Percentiles rank a stretch among this genome's conserved stretches.
Evolutionary conservation across 2,888 invertebrate species (phyloP).

Genomic region (Eucera pruinosa): DNA sequence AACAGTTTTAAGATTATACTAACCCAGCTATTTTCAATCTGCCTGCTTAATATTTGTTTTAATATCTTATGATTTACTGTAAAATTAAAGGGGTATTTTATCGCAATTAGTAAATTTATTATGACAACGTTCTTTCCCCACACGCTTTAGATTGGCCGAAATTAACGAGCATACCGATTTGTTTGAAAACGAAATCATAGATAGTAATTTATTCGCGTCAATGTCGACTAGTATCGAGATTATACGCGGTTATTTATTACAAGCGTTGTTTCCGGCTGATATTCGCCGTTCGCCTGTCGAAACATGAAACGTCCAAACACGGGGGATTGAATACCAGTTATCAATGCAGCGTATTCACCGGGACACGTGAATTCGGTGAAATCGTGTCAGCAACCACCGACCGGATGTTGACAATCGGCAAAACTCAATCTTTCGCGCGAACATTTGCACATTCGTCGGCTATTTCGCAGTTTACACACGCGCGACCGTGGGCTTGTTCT

Average conservation of each 20-base stretch:
- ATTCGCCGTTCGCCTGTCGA: neutral
- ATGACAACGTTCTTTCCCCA: too few species aligned
- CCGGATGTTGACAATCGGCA: constrained; percentile 1
- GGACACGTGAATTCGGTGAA: neutral
- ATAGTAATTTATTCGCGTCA: neutral
- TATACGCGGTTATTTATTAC: constrained; percentile 7
- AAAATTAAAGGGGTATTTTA: too few species aligned
- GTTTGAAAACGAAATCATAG: too few species aligned
- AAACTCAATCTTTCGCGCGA: constrained; percentile 10
- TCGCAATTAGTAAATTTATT: too few species aligned
- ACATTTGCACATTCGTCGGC: neutral
- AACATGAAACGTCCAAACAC: neutral
- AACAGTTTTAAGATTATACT: too few species aligned
- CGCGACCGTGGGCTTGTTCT: neutral
- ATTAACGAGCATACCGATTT: too few species aligned
- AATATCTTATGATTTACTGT: too few species aligned
- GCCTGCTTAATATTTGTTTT: too few species aligned
- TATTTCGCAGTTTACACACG: too few species aligned
- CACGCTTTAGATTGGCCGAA: too few species aligned
- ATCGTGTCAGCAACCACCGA: too few species aligned
- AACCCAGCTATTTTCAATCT: too few species aligned
- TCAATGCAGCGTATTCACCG: constrained; percentile 5
- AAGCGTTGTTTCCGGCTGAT: neutral
- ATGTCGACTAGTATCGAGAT: neutral
- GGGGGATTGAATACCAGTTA: constrained; percentile 17